A percentile compares a stretch with the other conserved stretches of the same genome.
phyloP scores from a whole-genome alignment of 2,888 invertebrate genomes.

The Hirtodrosophila alboralis region DNA sequence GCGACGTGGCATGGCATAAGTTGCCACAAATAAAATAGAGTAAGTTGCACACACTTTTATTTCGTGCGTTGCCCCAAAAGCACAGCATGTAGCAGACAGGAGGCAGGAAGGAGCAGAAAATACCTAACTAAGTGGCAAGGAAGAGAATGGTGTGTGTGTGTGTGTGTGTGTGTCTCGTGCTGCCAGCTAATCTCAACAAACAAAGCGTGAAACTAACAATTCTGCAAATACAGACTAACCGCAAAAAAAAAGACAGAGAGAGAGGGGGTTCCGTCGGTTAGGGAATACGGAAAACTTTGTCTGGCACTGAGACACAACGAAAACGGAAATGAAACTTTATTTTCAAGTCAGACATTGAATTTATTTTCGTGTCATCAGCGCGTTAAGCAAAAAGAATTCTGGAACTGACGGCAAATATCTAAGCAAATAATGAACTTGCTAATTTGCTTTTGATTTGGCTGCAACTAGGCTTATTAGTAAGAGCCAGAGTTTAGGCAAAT shows the following conservation, averaged over 20 bases:
- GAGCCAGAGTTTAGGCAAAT: conserved; percentile 39
- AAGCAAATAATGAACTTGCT: conserved; percentile 60
- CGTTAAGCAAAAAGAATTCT: conserved; percentile 36
- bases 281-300: conserved; percentile 24
- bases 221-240: conserved; percentile 74
- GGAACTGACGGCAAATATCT: conserved; percentile 52
- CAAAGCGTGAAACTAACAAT: conserved; percentile 68
- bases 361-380: conserved; percentile 70
- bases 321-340: conserved; percentile 68
- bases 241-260: conserved; percentile 33
- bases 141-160: background rate
- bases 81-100: conserved; percentile 25
- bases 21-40: conserved; percentile 64
- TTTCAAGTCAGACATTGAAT: conserved; percentile 75
- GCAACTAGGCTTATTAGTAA: conserved; percentile 54
- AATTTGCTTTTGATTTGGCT: conserved; percentile 47
- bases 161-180: conserved; percentile 23
- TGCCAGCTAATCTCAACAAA: conserved; percentile 57
- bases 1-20: conserved; percentile 60
- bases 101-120: background rate
- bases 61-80: conserved; percentile 59
- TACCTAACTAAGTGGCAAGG: background rate
- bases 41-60: conserved; percentile 69
- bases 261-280: background rate
- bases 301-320: conserved; percentile 18